phyloP scores from a whole-genome alignment of 2,888 invertebrate genomes.

The Eristalis intricaria region DNA sequence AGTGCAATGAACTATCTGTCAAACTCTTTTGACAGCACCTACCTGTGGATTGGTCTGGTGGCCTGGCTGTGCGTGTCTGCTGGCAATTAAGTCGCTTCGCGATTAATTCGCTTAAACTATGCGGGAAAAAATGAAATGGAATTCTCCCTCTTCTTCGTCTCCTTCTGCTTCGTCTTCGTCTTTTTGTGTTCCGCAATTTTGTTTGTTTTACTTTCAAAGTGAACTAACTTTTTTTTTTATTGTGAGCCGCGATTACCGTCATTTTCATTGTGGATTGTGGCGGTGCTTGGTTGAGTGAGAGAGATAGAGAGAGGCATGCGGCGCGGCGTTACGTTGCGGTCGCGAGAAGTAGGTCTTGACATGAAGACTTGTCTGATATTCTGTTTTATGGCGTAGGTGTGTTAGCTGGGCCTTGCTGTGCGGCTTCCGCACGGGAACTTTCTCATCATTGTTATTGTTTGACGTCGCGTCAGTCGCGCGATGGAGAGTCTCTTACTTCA shows the following conservation, averaged over 20 bases:
- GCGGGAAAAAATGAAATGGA: conserved; percentile 1
- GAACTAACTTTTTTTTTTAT: conserved; percentile 1
- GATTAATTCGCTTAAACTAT: conserved; percentile 30
- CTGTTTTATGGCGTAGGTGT: conserved; percentile 26
- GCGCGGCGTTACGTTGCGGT: conserved; percentile 2
- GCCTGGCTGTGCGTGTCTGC: conserved; percentile 2
- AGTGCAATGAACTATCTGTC: conserved; percentile 43
- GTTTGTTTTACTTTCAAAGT: not conserved
- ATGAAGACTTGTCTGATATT: conserved; percentile 29
- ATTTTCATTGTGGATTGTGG: not conserved
- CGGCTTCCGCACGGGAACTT: conserved; percentile 53
- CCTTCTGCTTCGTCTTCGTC: not conserved
- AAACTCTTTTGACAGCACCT: not conserved
- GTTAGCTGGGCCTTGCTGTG: conserved; percentile 23
- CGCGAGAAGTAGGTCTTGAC: conserved; percentile 30
- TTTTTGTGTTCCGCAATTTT: not conserved
- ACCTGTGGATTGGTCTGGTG: conserved; percentile 23
- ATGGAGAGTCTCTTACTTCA: not conserved
- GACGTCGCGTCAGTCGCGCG: not conserved
- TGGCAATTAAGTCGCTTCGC: conserved; percentile 20
- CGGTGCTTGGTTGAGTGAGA: no score
- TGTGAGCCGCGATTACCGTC: conserved; percentile 14
- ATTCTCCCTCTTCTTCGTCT: not conserved
- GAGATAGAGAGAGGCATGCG: not conserved
- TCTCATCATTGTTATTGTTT: conserved; percentile 35